Conservation (phyloP, 2,888 invertebrate genomes). For the Troides oblongomaculatus region DNA sequence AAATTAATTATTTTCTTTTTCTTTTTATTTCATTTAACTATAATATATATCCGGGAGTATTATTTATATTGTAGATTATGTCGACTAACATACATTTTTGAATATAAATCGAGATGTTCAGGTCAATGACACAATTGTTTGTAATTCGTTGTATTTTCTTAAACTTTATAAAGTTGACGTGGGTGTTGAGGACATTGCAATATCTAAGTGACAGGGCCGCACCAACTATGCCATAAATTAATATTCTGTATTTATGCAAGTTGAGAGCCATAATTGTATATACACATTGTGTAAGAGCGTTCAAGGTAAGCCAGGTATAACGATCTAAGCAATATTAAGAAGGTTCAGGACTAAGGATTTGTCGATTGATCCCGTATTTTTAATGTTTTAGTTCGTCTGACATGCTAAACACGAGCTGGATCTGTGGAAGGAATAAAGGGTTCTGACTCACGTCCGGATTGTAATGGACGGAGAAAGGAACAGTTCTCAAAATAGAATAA, state of each 20-base stretch:
- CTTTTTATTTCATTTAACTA: too few relatives aligned
- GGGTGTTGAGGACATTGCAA: constrained; percentile 32
- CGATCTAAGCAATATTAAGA: constrained; percentile 64
- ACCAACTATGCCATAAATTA: constrained; percentile 53
- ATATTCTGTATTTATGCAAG: constrained; percentile 52
- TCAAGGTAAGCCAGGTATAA: constrained; percentile 70
- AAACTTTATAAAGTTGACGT: constrained; percentile 25
- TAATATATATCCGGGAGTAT: neutral
- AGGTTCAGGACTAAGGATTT: constrained; percentile 51
- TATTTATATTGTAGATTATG: neutral
- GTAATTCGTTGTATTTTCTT: constrained; percentile 23
- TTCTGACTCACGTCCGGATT: constrained; percentile 69
- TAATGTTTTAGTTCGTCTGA: constrained; percentile 37
- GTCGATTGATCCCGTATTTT: constrained; percentile 26
- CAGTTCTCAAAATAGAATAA: constrained; percentile 65
- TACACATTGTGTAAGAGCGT: constrained; percentile 62
- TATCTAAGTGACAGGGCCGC: constrained; percentile 28
- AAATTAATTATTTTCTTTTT: too few relatives aligned
- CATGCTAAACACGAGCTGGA: constrained; percentile 47
- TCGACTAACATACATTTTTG: neutral
- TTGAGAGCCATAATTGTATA: constrained; percentile 57
- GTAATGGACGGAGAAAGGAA: constrained; percentile 61
- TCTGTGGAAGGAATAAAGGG: constrained; percentile 66
- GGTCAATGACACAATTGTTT: constrained; percentile 17
- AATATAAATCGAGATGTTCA: neutral